These are phyloP conservation scores for Mylabris sibirica DNA, from an alignment of 2,888 invertebrate genomes.

Conservation along the genomic window DNA sequence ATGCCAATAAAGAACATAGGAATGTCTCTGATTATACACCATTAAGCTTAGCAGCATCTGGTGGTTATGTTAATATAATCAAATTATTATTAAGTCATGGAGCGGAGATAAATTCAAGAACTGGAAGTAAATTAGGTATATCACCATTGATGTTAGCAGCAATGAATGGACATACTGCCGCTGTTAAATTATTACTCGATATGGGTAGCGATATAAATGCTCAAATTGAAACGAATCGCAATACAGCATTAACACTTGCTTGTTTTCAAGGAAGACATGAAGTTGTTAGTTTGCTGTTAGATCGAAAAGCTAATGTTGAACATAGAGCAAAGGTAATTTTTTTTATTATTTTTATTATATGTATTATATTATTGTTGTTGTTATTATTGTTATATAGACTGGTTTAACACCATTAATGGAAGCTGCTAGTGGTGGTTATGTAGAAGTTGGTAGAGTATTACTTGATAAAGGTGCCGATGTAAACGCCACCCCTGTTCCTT, in stretches of 20 bases:
- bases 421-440: conserved; percentile 98
- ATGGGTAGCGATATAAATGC: conserved; percentile 99
- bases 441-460: conserved; percentile 95
- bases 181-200: conserved; percentile 92
- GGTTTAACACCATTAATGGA: conserved; percentile 99
- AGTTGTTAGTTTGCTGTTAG: conserved; percentile 94
- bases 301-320: conserved; percentile 97
- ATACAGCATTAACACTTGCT: conserved; percentile 97
- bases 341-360: neutral
- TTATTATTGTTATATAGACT: conserved; percentile 70
- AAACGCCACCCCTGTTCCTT: conserved; percentile 97
- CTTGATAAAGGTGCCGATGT: conserved; percentile 98
- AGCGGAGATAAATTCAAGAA: conserved; percentile 98
- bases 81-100: conserved; percentile 90
- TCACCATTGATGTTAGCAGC: conserved; percentile 99
- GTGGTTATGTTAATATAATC: conserved; percentile 98
- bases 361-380: no score
- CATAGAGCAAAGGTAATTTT: conserved; percentile 88
- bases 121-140: conserved; percentile 96
- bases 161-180: conserved; percentile 98
- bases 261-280: conserved; percentile 99
- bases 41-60: conserved; percentile 96
- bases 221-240: conserved; percentile 98
- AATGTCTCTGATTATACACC: conserved; percentile 99
- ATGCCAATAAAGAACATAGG: conserved; percentile 96